Percentiles rank a stretch among this genome's conserved stretches.
These are phyloP conservation scores for Orchesella flavescens DNA, from an alignment of 2,888 invertebrate genomes.

Conservation along the genomic window DNA sequence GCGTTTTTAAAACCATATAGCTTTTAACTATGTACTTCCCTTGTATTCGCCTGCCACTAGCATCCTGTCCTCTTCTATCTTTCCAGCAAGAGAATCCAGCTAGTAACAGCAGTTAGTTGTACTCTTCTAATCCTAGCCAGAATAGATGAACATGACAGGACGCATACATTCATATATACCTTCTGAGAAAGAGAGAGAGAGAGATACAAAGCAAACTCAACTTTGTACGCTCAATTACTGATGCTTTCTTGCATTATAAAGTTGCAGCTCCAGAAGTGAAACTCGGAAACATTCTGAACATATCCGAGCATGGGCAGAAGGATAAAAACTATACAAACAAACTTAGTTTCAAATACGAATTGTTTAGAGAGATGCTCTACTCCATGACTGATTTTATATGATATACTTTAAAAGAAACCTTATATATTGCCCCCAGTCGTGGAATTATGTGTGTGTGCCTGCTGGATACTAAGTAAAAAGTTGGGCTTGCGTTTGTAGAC, in stretches of 20 bases:
- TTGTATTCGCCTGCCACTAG: conserved; percentile 6
- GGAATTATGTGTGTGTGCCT: not conserved
- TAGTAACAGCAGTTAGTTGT: conserved; percentile 29
- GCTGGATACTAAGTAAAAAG: not conserved
- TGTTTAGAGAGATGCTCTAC: too few species aligned
- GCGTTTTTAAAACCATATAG: conserved; percentile 20
- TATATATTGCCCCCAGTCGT: too few species aligned
- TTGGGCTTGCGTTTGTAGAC: not conserved
- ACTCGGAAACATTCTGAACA: conserved; percentile 16
- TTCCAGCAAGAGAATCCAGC: conserved; percentile 30
- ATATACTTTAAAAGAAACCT: too few species aligned
- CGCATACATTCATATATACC: not conserved
- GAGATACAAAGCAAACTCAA: not conserved
- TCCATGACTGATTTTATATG: too few species aligned
- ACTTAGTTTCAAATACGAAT: not conserved
- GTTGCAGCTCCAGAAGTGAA: not conserved
- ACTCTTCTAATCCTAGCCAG: not conserved
- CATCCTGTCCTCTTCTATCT: conserved; percentile 41
- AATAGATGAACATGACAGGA: not conserved
- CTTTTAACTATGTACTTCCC: conserved; percentile 37
- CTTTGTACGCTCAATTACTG: not conserved
- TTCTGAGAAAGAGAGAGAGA: too few species aligned
- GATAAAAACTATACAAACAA: not conserved
- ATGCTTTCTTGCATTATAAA: not conserved
- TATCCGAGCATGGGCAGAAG: conserved; percentile 23